Conservation (phyloP, 2,888 invertebrate genomes). For the Thecocarcelia acutangulata region DNA sequence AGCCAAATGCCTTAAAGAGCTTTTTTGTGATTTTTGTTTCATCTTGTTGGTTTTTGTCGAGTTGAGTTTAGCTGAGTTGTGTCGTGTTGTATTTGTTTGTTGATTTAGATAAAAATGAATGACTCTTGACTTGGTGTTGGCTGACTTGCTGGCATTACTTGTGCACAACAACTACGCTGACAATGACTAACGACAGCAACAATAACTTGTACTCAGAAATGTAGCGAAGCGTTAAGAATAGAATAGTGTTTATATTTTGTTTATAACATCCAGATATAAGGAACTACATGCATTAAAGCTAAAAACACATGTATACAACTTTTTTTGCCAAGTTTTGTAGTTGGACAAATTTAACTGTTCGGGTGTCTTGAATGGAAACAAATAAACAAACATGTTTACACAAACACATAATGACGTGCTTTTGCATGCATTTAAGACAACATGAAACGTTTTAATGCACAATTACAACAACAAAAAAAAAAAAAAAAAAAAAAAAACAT, state of each 20-base stretch:
- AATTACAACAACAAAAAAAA: conserved; percentile 43
- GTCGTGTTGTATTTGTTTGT: conserved; percentile 50
- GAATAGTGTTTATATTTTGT: conserved; percentile 39
- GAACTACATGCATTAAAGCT: conserved; percentile 12
- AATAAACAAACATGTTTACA: background rate
- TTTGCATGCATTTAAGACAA: conserved; percentile 2
- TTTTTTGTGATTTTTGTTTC: conserved; percentile 44
- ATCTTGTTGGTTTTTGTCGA: conserved; percentile 18
- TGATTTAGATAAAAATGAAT: conserved; percentile 62
- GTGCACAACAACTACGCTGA: conserved; percentile 30
- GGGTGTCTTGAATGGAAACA: background rate
- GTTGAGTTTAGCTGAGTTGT: conserved; percentile 20
- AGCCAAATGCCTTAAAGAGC: conserved; percentile 60
- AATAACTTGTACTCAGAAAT: conserved; percentile 32
- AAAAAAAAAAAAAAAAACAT: conserved; percentile 2
- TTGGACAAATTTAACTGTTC: conserved; percentile 19
- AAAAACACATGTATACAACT: conserved; percentile 43
- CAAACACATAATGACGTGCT: background rate
- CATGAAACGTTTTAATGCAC: conserved; percentile 53
- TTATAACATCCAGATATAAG: background rate
- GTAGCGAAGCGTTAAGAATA: conserved; percentile 41
- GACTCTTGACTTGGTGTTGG: conserved; percentile 60
- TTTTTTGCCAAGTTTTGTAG: conserved; percentile 42
- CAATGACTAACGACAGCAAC: conserved; percentile 8
- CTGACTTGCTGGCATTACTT: conserved; percentile 53